Percentiles rank a stretch among this genome's conserved stretches.
Conservation (phyloP, 1,140 invertebrate species). For the Nixonia krombeini region DNA sequence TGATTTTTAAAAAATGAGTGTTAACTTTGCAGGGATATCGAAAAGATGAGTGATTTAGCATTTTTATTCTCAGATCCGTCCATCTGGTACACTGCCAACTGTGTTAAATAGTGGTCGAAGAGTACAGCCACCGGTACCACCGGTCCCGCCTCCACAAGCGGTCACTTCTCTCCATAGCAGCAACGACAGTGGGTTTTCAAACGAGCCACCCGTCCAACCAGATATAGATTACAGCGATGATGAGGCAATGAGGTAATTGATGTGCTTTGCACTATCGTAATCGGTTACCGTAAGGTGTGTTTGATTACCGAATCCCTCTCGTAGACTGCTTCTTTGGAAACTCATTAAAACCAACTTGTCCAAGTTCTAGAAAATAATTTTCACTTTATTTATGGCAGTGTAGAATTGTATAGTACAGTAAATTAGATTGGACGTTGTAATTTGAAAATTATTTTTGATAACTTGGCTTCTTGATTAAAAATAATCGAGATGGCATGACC, state of each 20-base stretch:
- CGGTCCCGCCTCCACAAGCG: conserved; percentile 70
- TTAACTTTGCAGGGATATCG: too few species aligned
- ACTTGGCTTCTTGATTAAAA: conserved; percentile 16
- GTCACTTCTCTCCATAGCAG: conserved; percentile 87
- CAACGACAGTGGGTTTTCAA: conserved; percentile 92
- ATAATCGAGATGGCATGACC: conserved; percentile 41
- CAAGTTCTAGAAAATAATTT: conserved; percentile 39
- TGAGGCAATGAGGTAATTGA: conserved; percentile 86
- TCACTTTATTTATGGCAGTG: conserved; percentile 3
- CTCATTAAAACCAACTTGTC: conserved; percentile 25
- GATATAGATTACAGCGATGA: conserved; percentile 93
- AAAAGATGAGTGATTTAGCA: too few species aligned
- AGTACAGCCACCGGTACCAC: conserved; percentile 69
- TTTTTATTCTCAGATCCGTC: conserved; percentile 60
- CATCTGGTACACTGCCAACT: conserved; percentile 68
- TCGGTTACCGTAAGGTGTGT: conserved; percentile 4
- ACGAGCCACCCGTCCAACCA: conserved; percentile 88
- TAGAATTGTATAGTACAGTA: neutral
- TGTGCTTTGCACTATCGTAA: conserved; percentile 5
- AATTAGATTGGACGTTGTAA: conserved; percentile 5
- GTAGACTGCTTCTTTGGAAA: conserved; percentile 43
- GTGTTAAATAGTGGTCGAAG: conserved; percentile 63
- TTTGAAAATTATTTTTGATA: conserved; percentile 36
- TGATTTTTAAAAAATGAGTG: too few species aligned
- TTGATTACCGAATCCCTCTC: conserved; percentile 26